Percentiles rank a stretch among this genome's conserved stretches.
phyloP scores from a whole-genome alignment of 2,113 vertebrate genomes.

The Chamaea fasciata region DNA sequence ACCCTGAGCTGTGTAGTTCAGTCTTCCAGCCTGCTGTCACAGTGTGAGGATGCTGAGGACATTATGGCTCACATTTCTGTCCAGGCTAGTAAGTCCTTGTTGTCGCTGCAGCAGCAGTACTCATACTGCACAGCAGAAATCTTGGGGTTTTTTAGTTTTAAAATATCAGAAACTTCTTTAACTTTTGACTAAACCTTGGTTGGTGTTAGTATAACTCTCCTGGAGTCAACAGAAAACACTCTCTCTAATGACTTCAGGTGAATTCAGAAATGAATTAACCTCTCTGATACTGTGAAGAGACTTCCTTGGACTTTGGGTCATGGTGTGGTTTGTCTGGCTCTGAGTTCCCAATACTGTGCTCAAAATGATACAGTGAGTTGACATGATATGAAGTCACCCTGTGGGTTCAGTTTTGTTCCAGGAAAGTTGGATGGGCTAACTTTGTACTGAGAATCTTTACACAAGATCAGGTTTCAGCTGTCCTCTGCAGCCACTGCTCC shows the following conservation, averaged over 20 bases:
- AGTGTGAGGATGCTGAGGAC: neutral
- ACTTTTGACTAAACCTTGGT: neutral
- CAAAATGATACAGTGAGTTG: neutral
- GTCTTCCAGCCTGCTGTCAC: neutral
- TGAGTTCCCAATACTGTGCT: neutral
- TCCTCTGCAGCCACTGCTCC: neutral
- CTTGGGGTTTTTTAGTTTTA: neutral
- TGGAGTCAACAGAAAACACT: neutral
- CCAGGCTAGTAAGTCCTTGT: neutral
- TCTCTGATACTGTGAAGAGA: neutral
- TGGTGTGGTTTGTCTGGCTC: neutral
- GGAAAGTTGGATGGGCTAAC: neutral
- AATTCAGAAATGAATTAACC: neutral
- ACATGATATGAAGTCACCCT: neutral
- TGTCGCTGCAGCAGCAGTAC: neutral
- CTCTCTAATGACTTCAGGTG: neutral
- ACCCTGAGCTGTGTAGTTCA: neutral
- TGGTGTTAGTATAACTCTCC: neutral
- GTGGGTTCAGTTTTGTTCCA: neutral
- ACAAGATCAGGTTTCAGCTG: neutral
- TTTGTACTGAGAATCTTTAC: neutral
- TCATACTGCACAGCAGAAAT: neutral
- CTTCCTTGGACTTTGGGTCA: neutral
- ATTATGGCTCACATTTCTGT: neutral
- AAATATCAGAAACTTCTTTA: neutral